phyloP scores from a whole-genome alignment of 2,888 invertebrate genomes.

The Creontiades dilutus region DNA sequence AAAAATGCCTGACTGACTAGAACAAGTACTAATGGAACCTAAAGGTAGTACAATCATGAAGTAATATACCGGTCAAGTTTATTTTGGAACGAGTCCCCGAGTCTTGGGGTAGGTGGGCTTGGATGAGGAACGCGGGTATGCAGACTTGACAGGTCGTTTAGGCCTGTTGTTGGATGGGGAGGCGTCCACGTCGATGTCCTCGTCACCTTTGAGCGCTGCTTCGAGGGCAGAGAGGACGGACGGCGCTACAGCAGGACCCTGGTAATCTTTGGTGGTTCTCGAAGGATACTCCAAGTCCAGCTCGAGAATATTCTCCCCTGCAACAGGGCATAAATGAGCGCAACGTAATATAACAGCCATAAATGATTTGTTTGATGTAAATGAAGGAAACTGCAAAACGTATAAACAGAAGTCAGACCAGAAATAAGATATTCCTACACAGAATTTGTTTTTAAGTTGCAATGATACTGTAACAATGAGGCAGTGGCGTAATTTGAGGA shows the following conservation, averaged over 20 bases:
- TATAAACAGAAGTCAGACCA: too few relatives aligned
- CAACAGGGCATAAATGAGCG: neutral
- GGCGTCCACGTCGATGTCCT: conserved; percentile 77
- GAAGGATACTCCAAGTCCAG: conserved; percentile 88
- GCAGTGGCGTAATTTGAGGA: too few relatives aligned
- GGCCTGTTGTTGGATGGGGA: conserved; percentile 72
- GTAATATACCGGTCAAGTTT: conserved; percentile 36
- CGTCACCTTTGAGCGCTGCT: conserved; percentile 81
- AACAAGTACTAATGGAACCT: neutral
- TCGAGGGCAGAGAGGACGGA: conserved; percentile 85
- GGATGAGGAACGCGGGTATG: conserved; percentile 71
- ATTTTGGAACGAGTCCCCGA: conserved; percentile 77
- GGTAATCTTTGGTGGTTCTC: conserved; percentile 87
- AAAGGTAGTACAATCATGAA: neutral
- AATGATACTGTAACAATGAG: too few relatives aligned
- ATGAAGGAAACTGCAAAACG: too few relatives aligned
- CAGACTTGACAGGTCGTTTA: conserved; percentile 71
- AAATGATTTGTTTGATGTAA: too few relatives aligned
- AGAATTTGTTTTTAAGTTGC: too few relatives aligned
- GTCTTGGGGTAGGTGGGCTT: conserved; percentile 76
- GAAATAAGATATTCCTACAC: too few relatives aligned
- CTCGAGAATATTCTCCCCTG: conserved; percentile 85
- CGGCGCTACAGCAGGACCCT: conserved; percentile 85
- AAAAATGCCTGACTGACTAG: neutral
- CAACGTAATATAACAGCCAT: too few relatives aligned